Conservation (phyloP, 2,888 invertebrate genomes). For the Tipula unca region DNA sequence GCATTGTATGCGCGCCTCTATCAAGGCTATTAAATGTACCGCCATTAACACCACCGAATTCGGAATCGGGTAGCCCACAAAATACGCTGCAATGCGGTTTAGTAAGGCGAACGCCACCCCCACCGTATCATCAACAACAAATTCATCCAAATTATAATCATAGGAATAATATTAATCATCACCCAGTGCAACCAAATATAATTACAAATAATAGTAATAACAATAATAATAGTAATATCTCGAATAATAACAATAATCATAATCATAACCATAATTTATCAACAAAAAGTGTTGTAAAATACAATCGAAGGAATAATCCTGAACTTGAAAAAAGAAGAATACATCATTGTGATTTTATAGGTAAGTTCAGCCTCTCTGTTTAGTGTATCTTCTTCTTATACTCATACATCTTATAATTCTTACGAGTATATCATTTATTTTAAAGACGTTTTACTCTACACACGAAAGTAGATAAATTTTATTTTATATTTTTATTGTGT, state of each 20-base stretch:
- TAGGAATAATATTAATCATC: constrained; percentile 15
- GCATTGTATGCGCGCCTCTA: constrained; percentile 33
- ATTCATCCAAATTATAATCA: constrained; percentile 39
- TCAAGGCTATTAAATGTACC: constrained; percentile 68
- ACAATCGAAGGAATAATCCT: constrained; percentile 92
- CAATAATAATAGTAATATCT: constrained; percentile 16
- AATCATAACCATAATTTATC: constrained; percentile 29
- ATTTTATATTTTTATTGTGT: neutral
- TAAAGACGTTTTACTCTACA: no score
- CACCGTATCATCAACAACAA: constrained; percentile 51
- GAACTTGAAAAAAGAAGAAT: constrained; percentile 92
- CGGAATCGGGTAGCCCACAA: constrained; percentile 78
- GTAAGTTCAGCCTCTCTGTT: constrained; percentile 44
- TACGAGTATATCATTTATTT: no score
- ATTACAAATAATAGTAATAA: constrained; percentile 21
- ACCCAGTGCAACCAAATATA: neutral
- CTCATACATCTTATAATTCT: no score
- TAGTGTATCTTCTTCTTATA: neutral
- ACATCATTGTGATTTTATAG: constrained; percentile 93
- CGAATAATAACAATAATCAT: constrained; percentile 22
- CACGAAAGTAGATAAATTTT: neutral
- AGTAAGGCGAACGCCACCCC: constrained; percentile 64
- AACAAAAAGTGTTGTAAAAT: constrained; percentile 50
- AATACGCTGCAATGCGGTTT: constrained; percentile 56
- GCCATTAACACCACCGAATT: constrained; percentile 78